Conservation (phyloP, 2,797 vertebrate species). For the Tinamus major region DNA sequence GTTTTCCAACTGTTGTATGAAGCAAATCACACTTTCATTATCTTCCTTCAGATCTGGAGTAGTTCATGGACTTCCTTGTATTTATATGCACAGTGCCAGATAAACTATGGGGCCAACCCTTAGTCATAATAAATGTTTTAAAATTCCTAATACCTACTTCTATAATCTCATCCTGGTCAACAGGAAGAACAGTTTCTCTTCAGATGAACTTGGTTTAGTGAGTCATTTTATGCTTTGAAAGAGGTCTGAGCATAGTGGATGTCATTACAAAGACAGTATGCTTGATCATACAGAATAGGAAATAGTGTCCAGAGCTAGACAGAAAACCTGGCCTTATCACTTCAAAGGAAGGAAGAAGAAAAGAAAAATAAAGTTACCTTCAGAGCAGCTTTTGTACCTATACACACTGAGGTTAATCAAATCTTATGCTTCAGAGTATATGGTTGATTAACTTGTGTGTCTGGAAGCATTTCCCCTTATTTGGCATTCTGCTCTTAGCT, state of each 20-base stretch:
- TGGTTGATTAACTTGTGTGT: constrained; percentile 41
- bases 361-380: constrained; percentile 41
- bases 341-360: constrained; percentile 55
- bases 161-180: neutral
- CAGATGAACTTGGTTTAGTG: neutral
- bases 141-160: neutral
- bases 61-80: neutral
- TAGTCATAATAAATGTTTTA: neutral
- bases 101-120: neutral
- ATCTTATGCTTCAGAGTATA: constrained; percentile 50
- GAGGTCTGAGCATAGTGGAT: neutral
- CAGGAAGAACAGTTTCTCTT: neutral
- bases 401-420: constrained; percentile 50
- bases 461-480: constrained; percentile 36
- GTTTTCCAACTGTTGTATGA: neutral
- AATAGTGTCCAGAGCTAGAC: constrained; percentile 5
- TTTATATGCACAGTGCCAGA: neutral
- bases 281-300: constrained; percentile 33
- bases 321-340: neutral
- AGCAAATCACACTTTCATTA: neutral
- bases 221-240: constrained; percentile 5
- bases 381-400: constrained; percentile 13
- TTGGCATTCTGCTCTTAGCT: constrained; percentile 31
- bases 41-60: neutral
- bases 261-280: neutral